Base-by-base conservation (phyloP, 2,888 invertebrate genomes). In the Caenorhabditis sulstoni region DNA sequence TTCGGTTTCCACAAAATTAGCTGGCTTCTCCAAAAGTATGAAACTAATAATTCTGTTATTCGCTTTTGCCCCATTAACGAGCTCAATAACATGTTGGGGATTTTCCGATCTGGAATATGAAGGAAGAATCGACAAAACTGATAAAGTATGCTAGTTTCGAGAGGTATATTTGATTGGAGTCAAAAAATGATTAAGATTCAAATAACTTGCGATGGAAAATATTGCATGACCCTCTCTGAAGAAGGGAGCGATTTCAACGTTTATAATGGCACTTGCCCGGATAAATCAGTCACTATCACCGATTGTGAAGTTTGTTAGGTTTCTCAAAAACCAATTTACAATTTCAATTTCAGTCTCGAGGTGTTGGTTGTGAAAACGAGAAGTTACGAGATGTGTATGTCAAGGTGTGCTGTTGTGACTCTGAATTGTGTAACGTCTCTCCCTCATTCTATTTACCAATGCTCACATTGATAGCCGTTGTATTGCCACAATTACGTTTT, bases 341-440 rank as follows among this genome's bases (percentile, higher is more conserved):
- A 4, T 18, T 1, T 16, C 0, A 22, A 29, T 45, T 66, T 29
- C 47, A 65, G 64, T 58, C 41, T 1, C 52, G 58, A 11, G 71
- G 78, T 18, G 44, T n/a, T 0, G 66, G 78, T 5, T 78, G 78
- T 20, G 49, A 71, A 18, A 62, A 78, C 0, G 67, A 67, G 29
- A 71, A 55, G 14, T 20, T 78, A 14, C 11, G 50, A 3, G 57
- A 23, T 20, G 71, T 71, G 4, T 57, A 78, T 16, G 52, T 78
- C 5, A 67, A 78, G 45, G 78, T 55, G n/a, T 78, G 78, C 41
- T 78, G 78, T 23, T 78, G 78, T 37, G 50, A 78, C 9, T 50
- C 37, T 12, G 71, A 71, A 11, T 45, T 78, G 16, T 71, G 71
- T 39, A 78, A 77, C 49, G 3, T 11, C 18, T 47, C 65, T 9